Evolutionary conservation across 2,888 invertebrate species (phyloP), one percentile per base, ranked within the genome.

Genomic region (Mesorhabditis spiculigera): DNA sequence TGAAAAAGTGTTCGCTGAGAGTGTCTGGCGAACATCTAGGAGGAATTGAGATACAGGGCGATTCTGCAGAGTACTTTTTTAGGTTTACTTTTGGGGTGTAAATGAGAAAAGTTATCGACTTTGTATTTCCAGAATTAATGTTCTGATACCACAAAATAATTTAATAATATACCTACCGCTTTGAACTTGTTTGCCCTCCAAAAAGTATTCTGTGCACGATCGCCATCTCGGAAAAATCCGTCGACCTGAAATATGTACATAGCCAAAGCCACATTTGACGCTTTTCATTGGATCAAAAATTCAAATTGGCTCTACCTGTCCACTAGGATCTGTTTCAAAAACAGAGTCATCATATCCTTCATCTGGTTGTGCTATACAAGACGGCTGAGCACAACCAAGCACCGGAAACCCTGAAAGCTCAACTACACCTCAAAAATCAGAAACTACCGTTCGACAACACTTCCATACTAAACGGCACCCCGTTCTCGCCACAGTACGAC

Each of bases 311-410:
- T 28, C 28, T 28, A 71, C 43, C 68, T 81, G 80, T 43, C 81
- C 84, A 41, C 74, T 74, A 6, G 69, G 75, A 68, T 83, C 81
- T 0, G 78, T 78, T 45, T 81, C 71, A 67, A 83, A 83, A n/a
- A 74, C 70, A 45, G 79, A 79, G 67, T 85, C 82, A 66, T 85
- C 84, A 6, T 77, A 73, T 58, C 82, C 83, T 45, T 80, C 81
- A 16, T 74, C 77, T 41, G 77, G 75, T 43, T 80, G 73, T 0
- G 81, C 77, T 58, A 82, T 81, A 72, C 84, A 84, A 41, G 82
- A 80, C 10, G 84, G 84, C 71, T 84, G 84, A 6, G 84, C 84
- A 73, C 84, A 84, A 6, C 84, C 84, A 43, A 84, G 75, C 8
- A 84, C 83, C 16, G 80, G 80, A 4, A 73, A 71, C 42, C 80